These are phyloP conservation scores for Xanthia togata DNA, from an alignment of 2,888 invertebrate species.

Conservation along the genomic window DNA sequence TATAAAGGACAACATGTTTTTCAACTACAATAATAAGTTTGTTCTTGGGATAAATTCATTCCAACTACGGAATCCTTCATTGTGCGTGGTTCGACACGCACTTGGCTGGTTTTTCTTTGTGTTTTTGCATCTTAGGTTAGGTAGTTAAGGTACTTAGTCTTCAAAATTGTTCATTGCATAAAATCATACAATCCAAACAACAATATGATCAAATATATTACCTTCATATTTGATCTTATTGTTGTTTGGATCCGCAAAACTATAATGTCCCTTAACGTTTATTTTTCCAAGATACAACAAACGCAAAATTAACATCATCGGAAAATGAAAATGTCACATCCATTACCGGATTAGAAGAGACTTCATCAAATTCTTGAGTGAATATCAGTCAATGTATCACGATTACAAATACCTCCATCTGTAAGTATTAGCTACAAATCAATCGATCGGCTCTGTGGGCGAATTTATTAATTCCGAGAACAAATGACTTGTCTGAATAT, in stretches of 20 bases:
- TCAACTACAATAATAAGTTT: too few species aligned
- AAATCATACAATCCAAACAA: background rate
- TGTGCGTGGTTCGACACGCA: too few species aligned
- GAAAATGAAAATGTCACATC: constrained; percentile 25
- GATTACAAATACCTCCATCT: constrained; percentile 11
- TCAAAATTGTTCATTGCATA: background rate
- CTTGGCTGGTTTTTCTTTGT: background rate
- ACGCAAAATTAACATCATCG: background rate
- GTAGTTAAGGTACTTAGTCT: background rate
- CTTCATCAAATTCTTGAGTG: constrained; percentile 41
- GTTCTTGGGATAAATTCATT: too few species aligned
- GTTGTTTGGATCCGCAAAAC: background rate
- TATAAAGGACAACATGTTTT: too few species aligned
- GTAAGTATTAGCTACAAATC: constrained; percentile 34
- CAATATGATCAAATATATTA: too few species aligned
- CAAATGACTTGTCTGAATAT: constrained; percentile 48
- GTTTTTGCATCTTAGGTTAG: background rate
- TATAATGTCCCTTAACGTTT: background rate
- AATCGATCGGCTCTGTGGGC: constrained; percentile 12
- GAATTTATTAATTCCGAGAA: constrained; percentile 49
- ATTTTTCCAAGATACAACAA: background rate
- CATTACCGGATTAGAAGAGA: constrained; percentile 18
- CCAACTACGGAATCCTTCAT: too few species aligned
- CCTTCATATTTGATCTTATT: too few species aligned
- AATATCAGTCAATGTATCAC: constrained; percentile 15